phyloP scores from a whole-genome alignment of 2,888 invertebrate genomes.

The Chymomyza procnemis region DNA sequence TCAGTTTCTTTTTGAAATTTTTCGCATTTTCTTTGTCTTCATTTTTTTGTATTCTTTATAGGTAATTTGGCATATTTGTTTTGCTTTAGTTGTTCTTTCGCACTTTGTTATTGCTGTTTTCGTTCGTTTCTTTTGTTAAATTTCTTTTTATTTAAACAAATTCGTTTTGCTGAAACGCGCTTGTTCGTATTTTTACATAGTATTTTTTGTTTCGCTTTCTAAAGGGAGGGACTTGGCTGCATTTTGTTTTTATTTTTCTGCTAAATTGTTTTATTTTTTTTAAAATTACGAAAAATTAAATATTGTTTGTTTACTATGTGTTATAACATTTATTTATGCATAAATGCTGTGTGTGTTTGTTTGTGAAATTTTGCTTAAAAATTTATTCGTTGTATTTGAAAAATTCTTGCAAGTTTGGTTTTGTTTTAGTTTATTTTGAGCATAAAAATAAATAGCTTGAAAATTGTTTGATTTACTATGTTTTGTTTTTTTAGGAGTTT shows the following conservation, averaged over 20 bases:
- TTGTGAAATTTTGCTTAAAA: conserved; percentile 58
- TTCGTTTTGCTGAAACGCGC: conserved; percentile 65
- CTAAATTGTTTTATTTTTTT: conserved; percentile 24
- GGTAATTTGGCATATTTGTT: conserved; percentile 55
- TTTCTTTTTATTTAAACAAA: conserved; percentile 50
- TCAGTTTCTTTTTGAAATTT: neutral
- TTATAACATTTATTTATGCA: conserved; percentile 21
- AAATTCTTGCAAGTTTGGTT: conserved; percentile 47
- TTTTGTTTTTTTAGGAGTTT: neutral
- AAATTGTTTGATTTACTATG: neutral
- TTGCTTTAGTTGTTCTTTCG: conserved; percentile 37
- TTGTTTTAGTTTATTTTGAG: conserved; percentile 28
- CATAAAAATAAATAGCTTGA: neutral
- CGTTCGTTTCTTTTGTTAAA: neutral
- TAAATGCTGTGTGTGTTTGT: neutral
- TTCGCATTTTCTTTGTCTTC: neutral
- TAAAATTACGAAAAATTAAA: too few relatives aligned
- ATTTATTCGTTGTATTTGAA: conserved; percentile 73
- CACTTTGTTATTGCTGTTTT: conserved; percentile 42
- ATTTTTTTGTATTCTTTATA: conserved; percentile 22
- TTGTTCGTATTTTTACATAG: conserved; percentile 39
- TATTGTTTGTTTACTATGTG: conserved; percentile 20
- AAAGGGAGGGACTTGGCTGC: conserved; percentile 57
- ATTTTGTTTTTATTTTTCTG: conserved; percentile 17
- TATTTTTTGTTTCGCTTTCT: conserved; percentile 30